Evolutionary conservation across 2,113 vertebrate genomes (phyloP), one percentile per base, ranked within the genome.

Genomic region (Oxyura jamaicensis): DNA sequence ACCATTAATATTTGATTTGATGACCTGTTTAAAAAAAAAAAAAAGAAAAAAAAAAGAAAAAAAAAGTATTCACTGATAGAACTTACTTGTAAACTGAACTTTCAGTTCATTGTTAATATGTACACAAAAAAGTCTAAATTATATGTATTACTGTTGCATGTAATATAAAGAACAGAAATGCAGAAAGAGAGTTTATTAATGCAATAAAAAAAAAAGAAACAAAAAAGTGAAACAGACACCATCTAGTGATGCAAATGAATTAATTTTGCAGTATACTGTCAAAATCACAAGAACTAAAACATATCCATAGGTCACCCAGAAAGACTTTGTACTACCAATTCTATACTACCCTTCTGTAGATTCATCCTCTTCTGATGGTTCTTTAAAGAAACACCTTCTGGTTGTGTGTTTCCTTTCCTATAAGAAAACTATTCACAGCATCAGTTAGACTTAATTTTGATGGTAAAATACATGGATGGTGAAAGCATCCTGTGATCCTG

Each of bases 301-400:
- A 41, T 20, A 16, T 29, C 4, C 36, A 13, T 23, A 31, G n/a
- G 6, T 59, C 72, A 66, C 8, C 14, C 3, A n/a, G 25, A 55
- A 48, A 15, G 10, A 21, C 42, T 33, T 28, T 62, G 13, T 23
- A 39, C 4, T 71, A 25, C 12, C 11, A 46, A 2, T 6, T 48
- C 46, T 48, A 11, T 48, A 48, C 2, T 60, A 60, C 6, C 4
- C 1, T 42, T 75, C 39, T 25, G 3, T 29, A 78, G 14, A 48
- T 80, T 13, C 5, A 33, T 41, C 6, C 28, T 21, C 11, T 56
- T 28, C n/a, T 60, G 13, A 3, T 41, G 13, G 20, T 79, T 11
- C 35, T 71, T 66, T 9, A 31, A 35, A 79, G 19, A 50, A n/a
- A 0, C 1, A 9, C 10, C 0, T 28, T 41, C 17, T 63, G 36